phyloP scores from a whole-genome alignment of 2,797 vertebrate genomes.

The Natrix natrix region DNA sequence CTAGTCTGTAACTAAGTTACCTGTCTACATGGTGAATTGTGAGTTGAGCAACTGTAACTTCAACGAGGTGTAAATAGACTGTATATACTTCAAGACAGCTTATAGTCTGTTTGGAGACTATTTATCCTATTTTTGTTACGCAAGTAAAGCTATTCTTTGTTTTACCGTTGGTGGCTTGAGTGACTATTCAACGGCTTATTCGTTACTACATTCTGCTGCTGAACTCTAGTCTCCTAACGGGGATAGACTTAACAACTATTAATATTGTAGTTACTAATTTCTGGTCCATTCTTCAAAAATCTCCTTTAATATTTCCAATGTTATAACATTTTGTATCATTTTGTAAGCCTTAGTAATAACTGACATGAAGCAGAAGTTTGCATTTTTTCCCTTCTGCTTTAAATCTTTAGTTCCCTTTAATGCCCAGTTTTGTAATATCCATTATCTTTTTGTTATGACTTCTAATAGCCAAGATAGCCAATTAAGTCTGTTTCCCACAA shows the following conservation, averaged over 20 bases:
- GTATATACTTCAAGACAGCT: no score
- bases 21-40: no score
- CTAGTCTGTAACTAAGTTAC: no score
- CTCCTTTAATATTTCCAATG: background rate
- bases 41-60: no score
- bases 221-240: no score
- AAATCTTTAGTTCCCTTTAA: background rate
- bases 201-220: no score
- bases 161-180: no score
- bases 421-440: background rate
- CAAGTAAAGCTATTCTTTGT: no score
- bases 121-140: no score
- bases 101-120: no score
- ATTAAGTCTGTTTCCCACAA: background rate
- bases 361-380: background rate
- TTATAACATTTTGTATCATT: background rate
- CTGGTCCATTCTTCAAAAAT: background rate
- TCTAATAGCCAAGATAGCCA: background rate
- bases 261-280: background rate
- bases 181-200: no score
- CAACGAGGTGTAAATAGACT: no score
- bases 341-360: background rate
- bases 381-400: background rate
- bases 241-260: background rate
- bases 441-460: background rate